Percentiles rank a stretch among this genome's conserved stretches.
These are phyloP conservation scores for Patella ulyssiponensis DNA, from an alignment of 2,888 invertebrate genomes.

Conservation along the genomic window DNA sequence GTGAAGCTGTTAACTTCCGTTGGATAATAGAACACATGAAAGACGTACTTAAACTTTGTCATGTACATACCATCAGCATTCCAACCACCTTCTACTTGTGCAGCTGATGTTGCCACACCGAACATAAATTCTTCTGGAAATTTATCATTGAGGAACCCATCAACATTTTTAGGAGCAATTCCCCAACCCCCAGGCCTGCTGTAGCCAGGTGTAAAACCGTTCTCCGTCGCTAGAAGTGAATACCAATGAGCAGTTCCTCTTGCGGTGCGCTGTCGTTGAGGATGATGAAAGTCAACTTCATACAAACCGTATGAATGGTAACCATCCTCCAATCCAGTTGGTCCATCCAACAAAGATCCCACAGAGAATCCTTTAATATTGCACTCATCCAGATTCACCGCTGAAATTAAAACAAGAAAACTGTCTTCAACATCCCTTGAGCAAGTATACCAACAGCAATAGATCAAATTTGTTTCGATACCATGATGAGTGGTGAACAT, in stretches of 20 bases:
- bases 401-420: background rate
- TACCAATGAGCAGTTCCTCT: constrained; percentile 76
- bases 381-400: constrained; percentile 54
- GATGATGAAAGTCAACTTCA: constrained; percentile 81
- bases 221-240: constrained; percentile 41
- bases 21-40: too few species aligned
- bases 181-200: constrained; percentile 53
- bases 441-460: too few species aligned
- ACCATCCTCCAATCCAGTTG: constrained; percentile 85
- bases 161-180: constrained; percentile 27
- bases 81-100: constrained; percentile 79
- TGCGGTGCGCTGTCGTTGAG: constrained; percentile 79
- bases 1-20: too few species aligned
- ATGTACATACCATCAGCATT: constrained; percentile 70
- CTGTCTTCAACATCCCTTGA: too few species aligned
- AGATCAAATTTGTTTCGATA: too few species aligned
- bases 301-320: constrained; percentile 81
- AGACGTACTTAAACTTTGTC: background rate
- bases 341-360: constrained; percentile 87
- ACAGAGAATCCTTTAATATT: constrained; percentile 79
- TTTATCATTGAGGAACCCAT: background rate
- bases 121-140: constrained; percentile 49
- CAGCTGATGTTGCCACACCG: constrained; percentile 73
- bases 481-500: too few species aligned
- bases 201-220: constrained; percentile 37